Conservation (phyloP, 2,888 invertebrate species). For the Bibio marci region DNA sequence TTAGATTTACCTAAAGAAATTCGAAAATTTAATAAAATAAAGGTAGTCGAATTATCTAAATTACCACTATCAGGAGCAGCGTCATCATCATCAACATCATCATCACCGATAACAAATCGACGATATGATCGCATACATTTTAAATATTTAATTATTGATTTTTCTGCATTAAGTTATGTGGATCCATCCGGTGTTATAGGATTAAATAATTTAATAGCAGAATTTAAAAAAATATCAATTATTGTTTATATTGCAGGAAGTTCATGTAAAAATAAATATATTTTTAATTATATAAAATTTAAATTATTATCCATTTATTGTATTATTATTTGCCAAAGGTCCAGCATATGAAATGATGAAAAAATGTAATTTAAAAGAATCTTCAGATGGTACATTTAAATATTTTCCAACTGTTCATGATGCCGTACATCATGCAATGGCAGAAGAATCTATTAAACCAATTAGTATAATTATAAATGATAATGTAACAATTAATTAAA, state of each 20-base stretch:
- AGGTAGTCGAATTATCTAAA: not conserved
- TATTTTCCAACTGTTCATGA: slow-evolving; percentile 14
- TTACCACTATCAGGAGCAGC: not conserved
- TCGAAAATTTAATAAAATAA: not conserved
- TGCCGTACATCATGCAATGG: slow-evolving; percentile 11
- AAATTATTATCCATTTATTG: not conserved
- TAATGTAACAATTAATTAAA: too few relatives aligned
- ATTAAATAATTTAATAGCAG: slow-evolving; percentile 29
- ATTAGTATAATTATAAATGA: slow-evolving; percentile 2
- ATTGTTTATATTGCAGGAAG: slow-evolving; percentile 32
- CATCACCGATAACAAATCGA: too few relatives aligned
- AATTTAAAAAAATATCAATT: slow-evolving; percentile 32
- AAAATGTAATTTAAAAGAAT: slow-evolving; percentile 22
- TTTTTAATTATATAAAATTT: not conserved
- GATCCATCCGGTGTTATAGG: slow-evolving; percentile 38
- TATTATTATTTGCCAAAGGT: slow-evolving; percentile 9
- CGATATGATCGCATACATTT: slow-evolving; percentile 9
- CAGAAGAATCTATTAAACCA: slow-evolving; percentile 1
- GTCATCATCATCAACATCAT: too few relatives aligned
- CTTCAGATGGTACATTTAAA: slow-evolving; percentile 20
- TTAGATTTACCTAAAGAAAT: slow-evolving; percentile 11
- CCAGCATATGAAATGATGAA: slow-evolving; percentile 25
- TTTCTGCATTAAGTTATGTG: slow-evolving; percentile 37
- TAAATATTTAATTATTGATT: slow-evolving; percentile 33
- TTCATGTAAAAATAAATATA: slow-evolving; percentile 20